phyloP scores from a whole-genome alignment of 35 echinoderm and acorn worm genomes.

The Apostichopus japonicus region DNA sequence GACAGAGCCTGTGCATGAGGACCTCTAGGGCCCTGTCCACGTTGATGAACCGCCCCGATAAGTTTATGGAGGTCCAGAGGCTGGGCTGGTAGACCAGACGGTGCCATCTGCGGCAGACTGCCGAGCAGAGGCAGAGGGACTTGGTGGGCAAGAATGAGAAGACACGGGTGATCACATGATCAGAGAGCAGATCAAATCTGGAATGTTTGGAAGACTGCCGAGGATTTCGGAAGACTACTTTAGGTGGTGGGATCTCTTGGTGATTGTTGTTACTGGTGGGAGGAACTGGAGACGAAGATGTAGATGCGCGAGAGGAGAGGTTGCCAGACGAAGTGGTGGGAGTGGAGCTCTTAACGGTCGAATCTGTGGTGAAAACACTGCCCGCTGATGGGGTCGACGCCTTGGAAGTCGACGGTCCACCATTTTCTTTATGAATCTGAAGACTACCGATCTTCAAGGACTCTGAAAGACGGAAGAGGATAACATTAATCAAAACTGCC shows the following conservation, averaged over 20 bases:
- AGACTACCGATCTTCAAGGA: constrained; percentile 50
- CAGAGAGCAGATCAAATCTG: constrained; percentile 79
- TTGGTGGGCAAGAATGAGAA: constrained; percentile 94
- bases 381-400: constrained; percentile 24
- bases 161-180: constrained; percentile 85
- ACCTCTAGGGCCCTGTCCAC: constrained; percentile 79
- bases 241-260: constrained; percentile 6
- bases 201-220: constrained; percentile 49
- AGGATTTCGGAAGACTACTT: neutral
- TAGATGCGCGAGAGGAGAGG: constrained; percentile 55
- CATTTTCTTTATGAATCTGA: constrained; percentile 55
- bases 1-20: constrained; percentile 82
- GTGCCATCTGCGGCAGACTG: constrained; percentile 88
- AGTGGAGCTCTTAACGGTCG: constrained; percentile 49
- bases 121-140: constrained; percentile 79
- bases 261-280: constrained; percentile 48
- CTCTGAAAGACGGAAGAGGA: constrained; percentile 27
- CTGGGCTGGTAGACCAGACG: constrained; percentile 85
- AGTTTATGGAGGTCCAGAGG: constrained; percentile 81
- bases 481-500: neutral
- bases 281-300: constrained; percentile 36
- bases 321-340: constrained; percentile 53
- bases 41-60: constrained; percentile 68
- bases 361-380: constrained; percentile 48
- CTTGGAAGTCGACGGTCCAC: constrained; percentile 24